phyloP scores from a whole-genome alignment of 2,113 vertebrate species.

The Salvator merianae region DNA sequence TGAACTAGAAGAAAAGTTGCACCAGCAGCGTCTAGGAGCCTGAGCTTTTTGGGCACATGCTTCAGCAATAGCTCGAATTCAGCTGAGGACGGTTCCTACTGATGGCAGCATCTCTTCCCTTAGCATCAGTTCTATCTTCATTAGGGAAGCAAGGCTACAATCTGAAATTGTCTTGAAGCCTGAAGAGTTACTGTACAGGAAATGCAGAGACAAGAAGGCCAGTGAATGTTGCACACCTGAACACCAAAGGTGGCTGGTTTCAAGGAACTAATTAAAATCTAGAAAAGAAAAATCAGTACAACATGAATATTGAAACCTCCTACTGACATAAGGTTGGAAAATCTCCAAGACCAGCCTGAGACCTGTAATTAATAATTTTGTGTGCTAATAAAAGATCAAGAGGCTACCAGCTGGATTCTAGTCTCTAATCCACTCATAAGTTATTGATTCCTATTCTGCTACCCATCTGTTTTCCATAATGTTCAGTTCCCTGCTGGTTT shows the following conservation, averaged over 20 bases:
- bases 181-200: no score
- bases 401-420: conserved; percentile 32
- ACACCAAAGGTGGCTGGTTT: neutral
- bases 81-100: no score
- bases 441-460: conserved; percentile 9
- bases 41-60: no score
- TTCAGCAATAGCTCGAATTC: no score
- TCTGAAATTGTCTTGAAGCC: no score
- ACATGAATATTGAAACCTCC: neutral
- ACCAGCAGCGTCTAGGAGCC: neutral
- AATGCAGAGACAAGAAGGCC: no score
- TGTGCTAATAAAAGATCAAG: conserved; percentile 39
- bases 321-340: neutral
- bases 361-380: conserved; percentile 26
- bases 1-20: neutral
- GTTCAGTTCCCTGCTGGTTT: conserved; percentile 17
- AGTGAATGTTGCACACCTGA: no score
- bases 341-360: neutral
- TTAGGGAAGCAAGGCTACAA: no score
- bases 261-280: neutral
- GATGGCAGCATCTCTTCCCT: no score
- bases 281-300: neutral
- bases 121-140: no score
- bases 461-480: conserved; percentile 23
- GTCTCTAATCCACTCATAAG: conserved; percentile 29